Base-by-base conservation (phyloP, 1,140 invertebrate genomes). In the Phocides pigmalion region DNA sequence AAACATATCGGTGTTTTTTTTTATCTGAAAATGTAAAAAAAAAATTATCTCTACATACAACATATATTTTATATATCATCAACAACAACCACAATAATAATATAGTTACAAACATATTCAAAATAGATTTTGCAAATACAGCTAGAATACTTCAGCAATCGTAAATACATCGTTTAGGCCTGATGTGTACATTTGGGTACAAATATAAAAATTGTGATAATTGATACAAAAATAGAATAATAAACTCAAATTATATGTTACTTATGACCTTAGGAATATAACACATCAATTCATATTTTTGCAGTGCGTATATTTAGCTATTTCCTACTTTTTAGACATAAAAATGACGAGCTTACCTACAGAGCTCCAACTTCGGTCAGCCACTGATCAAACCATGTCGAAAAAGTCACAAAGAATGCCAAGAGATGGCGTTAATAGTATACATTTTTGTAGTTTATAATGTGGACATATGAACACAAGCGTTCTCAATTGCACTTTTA, bases 161-260 rank as follows among this genome's bases (percentile, higher is more conserved):
- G 42, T 37, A 69, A 69, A 64, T 32, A 63, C 59, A 64, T 64
- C 49, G 51, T 70, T 32, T 68, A 49, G 41, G 62, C 67, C 64
- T 64, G 71, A 69, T 70, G 65, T 68, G 65, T 64, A 68, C 65
- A 70, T 74, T 70, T 73, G 71, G 50, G 71, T 73, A 73, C 64
- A 67, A 69, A 65, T 69, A 66, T 73, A 74, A 74, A 69, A 74
- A 70, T 65, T 53, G 39, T 25, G 72, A 65, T 51, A 68, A 64
- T 65, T 64, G 20, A 41, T 63, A 62, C 62, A 66, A 67, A 73
- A 70, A 70, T 65, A 70, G n/a, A 67, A 47, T 66, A 73, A 70
- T 3, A 74, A 20, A 28, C 20, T 42, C 64, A 70, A 74, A 32
- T 46, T 70, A 47, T 74, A 70, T 70, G 58, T 70, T 46, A 70